Conservation (phyloP, 2,797 vertebrate species). For the Dendrocincla tyrannina region DNA sequence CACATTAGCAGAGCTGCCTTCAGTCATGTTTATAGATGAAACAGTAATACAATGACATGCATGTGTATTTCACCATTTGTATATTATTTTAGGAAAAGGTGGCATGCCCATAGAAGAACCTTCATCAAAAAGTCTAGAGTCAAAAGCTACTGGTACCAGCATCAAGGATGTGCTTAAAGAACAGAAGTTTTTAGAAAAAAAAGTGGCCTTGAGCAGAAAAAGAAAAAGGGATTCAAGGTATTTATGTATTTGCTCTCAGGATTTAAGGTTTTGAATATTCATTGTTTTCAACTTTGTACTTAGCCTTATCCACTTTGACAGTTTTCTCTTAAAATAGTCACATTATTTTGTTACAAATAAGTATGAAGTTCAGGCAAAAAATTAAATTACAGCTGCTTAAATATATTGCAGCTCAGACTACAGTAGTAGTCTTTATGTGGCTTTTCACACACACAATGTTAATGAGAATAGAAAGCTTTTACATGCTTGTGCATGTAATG, state of each 20-base stretch:
- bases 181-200: conserved; percentile 95
- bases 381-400: background rate
- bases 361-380: background rate
- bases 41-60: background rate
- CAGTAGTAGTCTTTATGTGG: background rate
- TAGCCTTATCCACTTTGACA: background rate
- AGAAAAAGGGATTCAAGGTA: conserved; percentile 91
- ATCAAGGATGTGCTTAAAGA: conserved; percentile 96
- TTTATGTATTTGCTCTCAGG: background rate
- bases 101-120: conserved; percentile 64
- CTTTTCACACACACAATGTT: background rate
- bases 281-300: background rate
- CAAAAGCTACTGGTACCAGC: conserved; percentile 74
- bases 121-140: conserved; percentile 60
- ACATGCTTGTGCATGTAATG: background rate
- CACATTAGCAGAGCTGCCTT: background rate
- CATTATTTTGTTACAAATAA: background rate
- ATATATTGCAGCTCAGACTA: background rate
- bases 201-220: conserved; percentile 93
- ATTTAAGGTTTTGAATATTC: background rate
- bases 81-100: conserved; percentile 69
- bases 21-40: background rate
- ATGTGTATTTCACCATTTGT: background rate
- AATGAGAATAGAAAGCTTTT: background rate
- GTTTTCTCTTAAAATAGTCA: background rate